These are phyloP conservation scores for Ciconia nigra DNA, from an alignment of 2,797 vertebrate genomes.

Conservation along the genomic window DNA sequence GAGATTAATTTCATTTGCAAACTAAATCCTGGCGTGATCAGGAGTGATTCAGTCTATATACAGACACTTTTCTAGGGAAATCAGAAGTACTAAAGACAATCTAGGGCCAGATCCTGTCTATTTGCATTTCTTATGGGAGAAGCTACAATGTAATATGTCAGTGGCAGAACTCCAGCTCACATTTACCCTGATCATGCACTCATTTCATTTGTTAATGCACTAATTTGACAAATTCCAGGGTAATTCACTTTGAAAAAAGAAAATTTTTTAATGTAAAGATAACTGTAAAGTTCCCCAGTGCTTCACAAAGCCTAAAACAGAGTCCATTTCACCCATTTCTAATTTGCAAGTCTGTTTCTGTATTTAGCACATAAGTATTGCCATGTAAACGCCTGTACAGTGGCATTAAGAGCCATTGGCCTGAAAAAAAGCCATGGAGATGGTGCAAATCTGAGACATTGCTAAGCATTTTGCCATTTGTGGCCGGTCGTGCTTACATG, in stretches of 20 bases:
- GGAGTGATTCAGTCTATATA: neutral
- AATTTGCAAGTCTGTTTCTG: slow-evolving; percentile 9
- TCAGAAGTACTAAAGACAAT: neutral
- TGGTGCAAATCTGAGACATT: slow-evolving; percentile 10
- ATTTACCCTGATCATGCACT: neutral
- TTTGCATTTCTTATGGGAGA: neutral
- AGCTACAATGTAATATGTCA: neutral
- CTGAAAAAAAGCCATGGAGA: slow-evolving; percentile 18
- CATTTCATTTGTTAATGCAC: neutral
- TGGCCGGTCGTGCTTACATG: slow-evolving; percentile 3
- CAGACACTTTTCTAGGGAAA: neutral
- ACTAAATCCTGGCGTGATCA: neutral
- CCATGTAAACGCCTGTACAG: neutral
- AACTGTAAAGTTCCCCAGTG: neutral
- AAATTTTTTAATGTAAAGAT: neutral
- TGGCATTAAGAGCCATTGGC: neutral
- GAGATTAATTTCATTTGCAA: neutral
- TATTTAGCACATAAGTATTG: slow-evolving; percentile 28
- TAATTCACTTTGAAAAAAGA: neutral
- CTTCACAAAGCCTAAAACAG: slow-evolving; percentile 25
- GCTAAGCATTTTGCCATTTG: slow-evolving; percentile 62
- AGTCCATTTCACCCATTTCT: slow-evolving; percentile 3
- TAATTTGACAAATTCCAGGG: neutral
- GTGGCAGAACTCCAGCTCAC: neutral
- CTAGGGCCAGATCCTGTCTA: neutral